phyloP scores from a whole-genome alignment of 2,113 vertebrate species.

The Peromyscus polionotus region DNA sequence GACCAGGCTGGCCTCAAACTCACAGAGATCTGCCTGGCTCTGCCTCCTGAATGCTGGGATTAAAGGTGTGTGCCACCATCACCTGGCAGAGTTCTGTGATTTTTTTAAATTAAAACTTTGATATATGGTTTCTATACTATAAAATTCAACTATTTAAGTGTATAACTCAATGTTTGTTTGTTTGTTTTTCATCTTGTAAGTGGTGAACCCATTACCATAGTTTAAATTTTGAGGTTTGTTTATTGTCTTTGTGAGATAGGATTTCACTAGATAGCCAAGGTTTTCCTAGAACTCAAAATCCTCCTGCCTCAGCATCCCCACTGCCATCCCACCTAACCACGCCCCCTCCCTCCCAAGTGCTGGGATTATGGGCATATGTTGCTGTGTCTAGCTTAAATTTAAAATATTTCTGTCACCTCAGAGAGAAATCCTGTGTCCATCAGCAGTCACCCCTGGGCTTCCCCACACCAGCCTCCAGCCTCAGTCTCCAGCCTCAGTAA shows the following conservation, averaged over 20 bases:
- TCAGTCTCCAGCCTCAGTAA: no score
- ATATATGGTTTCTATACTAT: background rate
- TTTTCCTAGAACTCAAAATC: background rate
- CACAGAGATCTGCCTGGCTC: no score
- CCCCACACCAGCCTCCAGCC: background rate
- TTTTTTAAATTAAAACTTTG: background rate
- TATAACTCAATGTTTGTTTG: background rate
- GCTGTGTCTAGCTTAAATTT: background rate
- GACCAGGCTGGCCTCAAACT: no score
- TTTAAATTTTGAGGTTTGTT: background rate
- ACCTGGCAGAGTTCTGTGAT: no score
- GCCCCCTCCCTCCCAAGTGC: no score
- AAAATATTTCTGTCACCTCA: background rate
- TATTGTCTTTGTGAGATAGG: background rate
- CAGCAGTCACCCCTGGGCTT: background rate
- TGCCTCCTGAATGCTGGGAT: no score
- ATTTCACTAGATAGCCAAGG: background rate
- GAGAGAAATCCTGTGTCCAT: background rate
- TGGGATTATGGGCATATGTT: background rate
- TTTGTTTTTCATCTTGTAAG: background rate
- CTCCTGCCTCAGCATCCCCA: background rate
- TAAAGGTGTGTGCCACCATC: no score
- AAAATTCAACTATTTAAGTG: background rate
- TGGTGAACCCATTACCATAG: background rate
- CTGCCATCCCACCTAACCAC: background rate